Evolutionary conservation across 2,797 vertebrate species (phyloP), one percentile per base, ranked within the genome.

Genomic region (Ceyx erithaca): DNA sequence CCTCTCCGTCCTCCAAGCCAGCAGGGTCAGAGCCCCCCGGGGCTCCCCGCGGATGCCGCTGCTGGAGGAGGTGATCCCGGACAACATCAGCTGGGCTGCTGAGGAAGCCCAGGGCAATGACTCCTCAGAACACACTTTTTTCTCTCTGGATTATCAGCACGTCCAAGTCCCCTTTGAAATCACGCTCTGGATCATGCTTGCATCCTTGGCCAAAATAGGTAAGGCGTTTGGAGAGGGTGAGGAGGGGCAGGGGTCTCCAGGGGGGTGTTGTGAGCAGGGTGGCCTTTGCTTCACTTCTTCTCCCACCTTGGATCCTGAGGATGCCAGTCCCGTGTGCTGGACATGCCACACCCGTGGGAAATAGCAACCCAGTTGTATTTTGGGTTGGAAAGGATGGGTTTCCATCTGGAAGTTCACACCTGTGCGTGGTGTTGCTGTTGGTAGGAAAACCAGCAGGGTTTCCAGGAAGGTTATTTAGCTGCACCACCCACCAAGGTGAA

Each of bases 151-250:
- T 93, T 98, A 98, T 37, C 98, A 98, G 76, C 98, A 98, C 4
- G 98, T 98, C 58, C 98, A 98, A 87, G 97, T 98, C 10, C 98
- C 98, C 57, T 98, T 98, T 78, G 98, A 98, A 94, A 98, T 98
- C 20, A 98, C 98, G 0, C 96, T 98, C 86, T 98, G 98, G 98
- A 98, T 98, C 96, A 98, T 98, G 98, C 91, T 98, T 90, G 98
- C 98, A 3, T 98, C 98, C 22, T 92, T 98, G 94, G 98, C 98
- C 86, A 98, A 98, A 88, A 97, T 98, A 93, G 98, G 98, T 98
- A 66, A 97, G 97, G 31, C 9, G 5, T n/a, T 26, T 30, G 23
- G 51, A 43, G 82, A 45, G 22, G 35, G 7, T 10, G 59, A 46
- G 31, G 45, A 28, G 16, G 25, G 55, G 20, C 0, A 0, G 41